These are phyloP conservation scores for Caenorhabditis drosophilae DNA, from an alignment of 2,888 invertebrate genomes.

Conservation along the genomic window DNA sequence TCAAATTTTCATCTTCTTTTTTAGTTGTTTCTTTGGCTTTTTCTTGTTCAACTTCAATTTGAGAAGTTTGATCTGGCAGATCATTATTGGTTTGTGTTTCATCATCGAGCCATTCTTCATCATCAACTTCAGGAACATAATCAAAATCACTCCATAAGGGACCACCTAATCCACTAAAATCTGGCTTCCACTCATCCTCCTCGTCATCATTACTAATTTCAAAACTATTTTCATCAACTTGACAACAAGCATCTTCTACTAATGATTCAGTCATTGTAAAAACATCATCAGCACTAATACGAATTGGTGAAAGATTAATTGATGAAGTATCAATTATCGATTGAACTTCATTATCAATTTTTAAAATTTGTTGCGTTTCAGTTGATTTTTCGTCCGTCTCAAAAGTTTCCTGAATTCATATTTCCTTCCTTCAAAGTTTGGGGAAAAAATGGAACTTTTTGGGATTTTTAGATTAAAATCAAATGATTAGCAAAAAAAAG, in stretches of 20 bases:
- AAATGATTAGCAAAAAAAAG: neutral
- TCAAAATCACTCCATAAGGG: conserved; percentile 43
- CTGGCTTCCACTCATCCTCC: neutral
- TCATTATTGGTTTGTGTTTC: conserved; percentile 29
- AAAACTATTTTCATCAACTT: conserved; percentile 23
- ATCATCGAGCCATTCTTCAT: conserved; percentile 15
- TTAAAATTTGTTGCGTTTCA: too few species aligned
- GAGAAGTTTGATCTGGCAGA: too few species aligned
- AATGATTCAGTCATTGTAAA: conserved; percentile 27
- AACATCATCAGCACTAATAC: neutral
- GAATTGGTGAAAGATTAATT: conserved; percentile 22
- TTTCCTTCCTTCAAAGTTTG: too few species aligned
- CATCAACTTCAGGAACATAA: conserved; percentile 20
- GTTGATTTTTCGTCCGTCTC: too few species aligned
- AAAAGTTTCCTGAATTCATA: too few species aligned
- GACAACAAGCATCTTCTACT: conserved; percentile 16
- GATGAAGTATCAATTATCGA: conserved; percentile 16
- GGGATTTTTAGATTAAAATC: too few species aligned
- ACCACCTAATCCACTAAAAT: conserved; percentile 8
- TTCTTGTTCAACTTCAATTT: conserved; percentile 1
- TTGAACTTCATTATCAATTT: conserved; percentile 28
- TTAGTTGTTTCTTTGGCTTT: neutral
- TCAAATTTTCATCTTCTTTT: neutral
- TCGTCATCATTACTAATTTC: conserved; percentile 7
- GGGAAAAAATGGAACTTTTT: too few species aligned